Evolutionary conservation across 2,888 invertebrate species (phyloP), one percentile per base, ranked within the genome.

Genomic region (Spialia ferax): DNA sequence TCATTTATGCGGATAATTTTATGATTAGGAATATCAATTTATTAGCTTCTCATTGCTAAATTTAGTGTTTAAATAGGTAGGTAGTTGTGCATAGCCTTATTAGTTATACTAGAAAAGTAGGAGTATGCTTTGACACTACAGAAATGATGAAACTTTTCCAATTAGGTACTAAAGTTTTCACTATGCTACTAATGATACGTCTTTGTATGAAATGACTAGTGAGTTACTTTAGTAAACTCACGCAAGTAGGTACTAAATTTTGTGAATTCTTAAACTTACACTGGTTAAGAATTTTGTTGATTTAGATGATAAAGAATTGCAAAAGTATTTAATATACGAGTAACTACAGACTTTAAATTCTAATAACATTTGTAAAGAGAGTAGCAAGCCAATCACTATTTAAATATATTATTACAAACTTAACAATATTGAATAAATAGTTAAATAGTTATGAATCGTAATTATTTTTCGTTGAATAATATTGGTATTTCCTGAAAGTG

Each of bases 1-100:
- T 76, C 69, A 74, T 71, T 76, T 78, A 70, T 64, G 63, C 54
- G 68, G 32, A 56, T 38, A 22, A 18, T 22, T 29, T 22, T n/a
- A 52, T 38, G 38, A 38, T 42, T 42, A 42, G 15, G 13, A 38
- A 42, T 42, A 42, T 42, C 38, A 2, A 15, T 42, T 42, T 42
- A 15, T 42, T n/a, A 15, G n/a, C n/a, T 15, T n/a, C 0, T 42
- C 38, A n/a, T 42, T 42, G 10, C 3, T 42, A 42, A 42, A 15
- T 42, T 15, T 42, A 42, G 6, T 6, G n/a, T n/a, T n/a, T 42
- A 15, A n/a, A 42, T 29, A 7, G 1, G 10, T 35, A 11, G 32
- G 32, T 35, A 35, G 32, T 11, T 35, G 8, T 35, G 32, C 10
- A 10, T 2, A 42, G 15, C 38, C n/a, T 38, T 7, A 38, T 0